Base-by-base conservation (phyloP, 2,888 invertebrate genomes). In the Dyspetes luteomarginatus region DNA sequence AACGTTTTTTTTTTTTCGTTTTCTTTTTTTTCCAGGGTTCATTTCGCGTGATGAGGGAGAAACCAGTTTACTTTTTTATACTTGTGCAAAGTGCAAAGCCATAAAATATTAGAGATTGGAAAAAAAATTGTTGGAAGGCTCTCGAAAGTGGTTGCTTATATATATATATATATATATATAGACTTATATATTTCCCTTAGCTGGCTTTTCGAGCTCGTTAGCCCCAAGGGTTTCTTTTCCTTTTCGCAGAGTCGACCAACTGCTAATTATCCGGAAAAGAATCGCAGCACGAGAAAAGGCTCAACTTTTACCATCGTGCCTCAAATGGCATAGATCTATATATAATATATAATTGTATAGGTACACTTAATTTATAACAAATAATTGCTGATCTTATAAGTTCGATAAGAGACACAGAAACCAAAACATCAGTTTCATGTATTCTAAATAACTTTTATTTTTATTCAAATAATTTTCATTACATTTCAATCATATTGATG, bases 121-220 rank as follows among this genome's bases (percentile, higher is more conserved):
- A 45, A 45, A 58, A 45, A 69, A 17, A 30, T n/a, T 26, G 3
- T 3, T 26, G 9, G 17, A 15, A 48, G 17, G 17, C 15, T 9
- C 45, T 41, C 26, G 52, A 56, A 68, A 43, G 45, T 28, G 22
- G 9, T 65, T 55, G 22, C 22, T 48, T 4, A 17, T 69, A 36
- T 36, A 50, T 7, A 28, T 24, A 30, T 19, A 24, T 48, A 36
- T 12, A 58, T 64, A 58, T 65, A n/a, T n/a, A n/a, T n/a, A n/a
- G n/a, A n/a, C n/a, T n/a, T n/a, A n/a, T n/a, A n/a, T n/a, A n/a
- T n/a, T n/a, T 73, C 26, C 52, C 78, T 82, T 83, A 81, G 81
- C 80, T 68, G 77, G 84, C 73, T 78, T 56, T 75, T 75, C 72
- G 60, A 72, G 75, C 82, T 85, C 84, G 84, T 85, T 85, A 85